Evolutionary conservation across 2,888 invertebrate species (phyloP).

Genomic region (Ormyrus thymus): DNA sequence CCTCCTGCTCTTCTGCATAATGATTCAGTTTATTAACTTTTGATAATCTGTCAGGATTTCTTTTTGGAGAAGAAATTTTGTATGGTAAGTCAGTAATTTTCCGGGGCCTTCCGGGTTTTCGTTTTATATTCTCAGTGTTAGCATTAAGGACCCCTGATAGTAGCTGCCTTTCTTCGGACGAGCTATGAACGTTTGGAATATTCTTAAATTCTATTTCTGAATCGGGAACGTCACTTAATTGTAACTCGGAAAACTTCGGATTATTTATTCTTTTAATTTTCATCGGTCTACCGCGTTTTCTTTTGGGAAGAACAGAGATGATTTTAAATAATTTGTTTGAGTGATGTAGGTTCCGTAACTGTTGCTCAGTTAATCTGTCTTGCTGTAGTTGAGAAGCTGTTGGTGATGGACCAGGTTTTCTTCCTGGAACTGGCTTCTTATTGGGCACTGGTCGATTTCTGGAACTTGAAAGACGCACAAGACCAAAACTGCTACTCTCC

Average conservation of each 20-base stretch:
- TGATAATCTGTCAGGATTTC: too few relatives aligned
- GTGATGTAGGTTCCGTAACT: background rate
- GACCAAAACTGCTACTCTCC: too few relatives aligned
- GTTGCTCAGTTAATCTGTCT: background rate
- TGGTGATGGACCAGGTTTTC: slow-evolving; percentile 52
- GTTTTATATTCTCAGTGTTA: background rate
- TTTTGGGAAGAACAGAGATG: background rate
- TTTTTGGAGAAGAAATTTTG: too few relatives aligned
- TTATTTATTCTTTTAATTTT: background rate
- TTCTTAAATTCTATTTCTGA: background rate
- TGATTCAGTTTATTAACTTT: too few relatives aligned
- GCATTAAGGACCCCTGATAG: too few relatives aligned
- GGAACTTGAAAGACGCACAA: too few relatives aligned
- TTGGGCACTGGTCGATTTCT: too few relatives aligned
- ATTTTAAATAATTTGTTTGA: background rate
- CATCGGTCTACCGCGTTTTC: slow-evolving; percentile 2
- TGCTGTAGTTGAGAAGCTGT: background rate
- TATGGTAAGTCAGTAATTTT: too few relatives aligned
- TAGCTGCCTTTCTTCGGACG: too few relatives aligned
- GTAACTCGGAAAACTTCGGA: background rate
- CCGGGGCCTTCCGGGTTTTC: slow-evolving; percentile 27
- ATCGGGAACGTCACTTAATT: background rate
- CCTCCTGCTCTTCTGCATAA: too few relatives aligned
- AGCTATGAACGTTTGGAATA: too few relatives aligned
- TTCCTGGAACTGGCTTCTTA: background rate